Base-by-base conservation (phyloP, 2,113 vertebrate genomes). In the human (Homo sapiens) region DNA sequence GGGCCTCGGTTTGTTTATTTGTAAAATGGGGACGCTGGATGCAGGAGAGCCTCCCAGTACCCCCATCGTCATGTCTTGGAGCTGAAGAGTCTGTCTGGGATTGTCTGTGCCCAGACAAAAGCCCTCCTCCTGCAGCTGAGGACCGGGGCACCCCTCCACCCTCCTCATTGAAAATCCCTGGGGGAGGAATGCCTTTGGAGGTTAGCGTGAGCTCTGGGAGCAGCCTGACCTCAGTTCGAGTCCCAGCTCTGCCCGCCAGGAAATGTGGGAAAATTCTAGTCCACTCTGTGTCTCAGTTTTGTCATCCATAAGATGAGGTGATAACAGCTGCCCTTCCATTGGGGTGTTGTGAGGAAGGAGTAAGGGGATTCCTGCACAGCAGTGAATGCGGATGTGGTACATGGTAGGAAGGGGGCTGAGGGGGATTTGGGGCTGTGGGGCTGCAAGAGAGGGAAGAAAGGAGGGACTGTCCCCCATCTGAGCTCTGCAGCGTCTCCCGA, bases 31-130 rank as follows among this genome's bases (percentile, higher is more conserved):
- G 32, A 32, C 23, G 0, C 0, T 11, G 59, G 66, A 12, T 38
- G 12, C 18, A 78, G 66, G 38, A 20, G 27, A 38, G 50, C 35
- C 61, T 85, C 7, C 64, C 27, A 81, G 43, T 73, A 57, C 25
- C 14, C n/a, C 9, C 32, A 0, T 0, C 18, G 55, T 3, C 1
- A 20, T 16, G 20, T 13, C 83, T n/a, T 1, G 0, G 70, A 82
- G 79, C 61, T 35, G 5, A 55, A 10, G 25, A 1, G 38, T 48
- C 70, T 12, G 40, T n/a, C 66, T 66, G 32, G 84, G 73, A 14
- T 18, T 20, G 32, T 55, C 35, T 78, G 85, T 18, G 18, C 16
- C 66, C 30, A 68, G 30, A 25, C 80, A 68, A 9, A 48, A 59
- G 59, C n/a, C 22, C 6, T 70, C 25, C 75, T 32, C 66, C 3